Evolutionary conservation across 2,797 vertebrate species (phyloP), one percentile per base, ranked within the genome.

Genomic region (Scolopax bukidnonensis): DNA sequence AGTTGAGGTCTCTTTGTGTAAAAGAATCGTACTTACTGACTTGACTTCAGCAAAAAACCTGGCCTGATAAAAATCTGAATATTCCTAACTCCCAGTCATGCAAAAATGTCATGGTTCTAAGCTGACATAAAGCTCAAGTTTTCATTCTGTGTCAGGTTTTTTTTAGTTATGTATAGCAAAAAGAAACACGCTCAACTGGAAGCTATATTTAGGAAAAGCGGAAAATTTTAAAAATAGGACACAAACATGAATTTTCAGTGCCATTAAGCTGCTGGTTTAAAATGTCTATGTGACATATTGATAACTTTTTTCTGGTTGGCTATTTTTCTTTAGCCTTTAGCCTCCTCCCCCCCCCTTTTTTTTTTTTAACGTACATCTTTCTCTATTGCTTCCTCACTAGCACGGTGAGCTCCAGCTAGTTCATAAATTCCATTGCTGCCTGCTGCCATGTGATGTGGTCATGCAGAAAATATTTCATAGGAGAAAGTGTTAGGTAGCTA

Each of bases 391-490:
- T 84, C 73, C 87, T 93, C 77, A 71, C 65, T 24, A 92, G 75
- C 80, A 89, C 48, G 45, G 81, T 92, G 90, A 87, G 89, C 90
- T 90, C 8, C 80, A 94, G 92, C 84, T 89, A 95, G 96, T 97
- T 97, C 95, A 96, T 97, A 97, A 97, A 96, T 97, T 90, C 93
- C 92, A 75, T 11, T 84, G 93, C 90, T 90, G 94, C 90, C 92
- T 94, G 90, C 95, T 97, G 97, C 89, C 94, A 91, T 81, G 92
- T 90, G 91, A 97, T 80, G 95, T 97, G 96, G 81, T 76, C 95
- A 96, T 97, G 97, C 95, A 97, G 97, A 96, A 97, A 97, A 96
- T 90, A 96, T 97, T 97, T 96, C 95, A 97, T 64, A 92, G 89
- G 51, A 90, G 89, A 77, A 89, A 90, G 84, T 74, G 96, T 97